A percentile compares a stretch with the other conserved stretches of the same genome.
Evolutionary conservation across 2,113 vertebrate genomes (phyloP).

Genomic region (Jacana jacana): DNA sequence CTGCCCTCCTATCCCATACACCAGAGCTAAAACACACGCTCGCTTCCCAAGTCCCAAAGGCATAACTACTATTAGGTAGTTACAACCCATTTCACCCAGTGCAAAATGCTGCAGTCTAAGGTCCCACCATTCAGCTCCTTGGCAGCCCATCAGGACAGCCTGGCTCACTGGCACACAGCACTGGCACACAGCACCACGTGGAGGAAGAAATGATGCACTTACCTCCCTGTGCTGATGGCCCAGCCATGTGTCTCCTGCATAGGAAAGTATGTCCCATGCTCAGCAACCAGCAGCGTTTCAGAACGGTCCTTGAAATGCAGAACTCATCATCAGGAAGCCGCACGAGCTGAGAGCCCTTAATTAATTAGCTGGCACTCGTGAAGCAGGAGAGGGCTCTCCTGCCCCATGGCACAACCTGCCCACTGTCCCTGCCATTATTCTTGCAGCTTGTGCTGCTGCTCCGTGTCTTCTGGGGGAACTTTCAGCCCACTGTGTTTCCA

Average conservation of each 20-base stretch:
- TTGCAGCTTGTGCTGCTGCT: not conserved
- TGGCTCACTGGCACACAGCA: not conserved
- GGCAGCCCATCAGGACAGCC: not conserved
- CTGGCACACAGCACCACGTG: fast-evolving
- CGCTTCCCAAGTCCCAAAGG: not conserved
- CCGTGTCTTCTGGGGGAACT: fast-evolving
- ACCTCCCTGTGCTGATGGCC: not conserved
- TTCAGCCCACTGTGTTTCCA: not conserved
- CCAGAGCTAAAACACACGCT: not conserved
- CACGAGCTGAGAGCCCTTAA: not conserved
- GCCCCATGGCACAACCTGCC: not conserved
- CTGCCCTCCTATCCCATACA: not conserved
- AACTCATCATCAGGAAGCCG: not conserved
- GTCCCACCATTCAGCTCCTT: not conserved
- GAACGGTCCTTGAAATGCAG: not conserved
- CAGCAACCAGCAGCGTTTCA: not conserved
- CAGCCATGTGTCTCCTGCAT: fast-evolving
- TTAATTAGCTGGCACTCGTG: not conserved
- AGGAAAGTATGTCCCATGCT: not conserved
- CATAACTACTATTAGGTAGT: not conserved
- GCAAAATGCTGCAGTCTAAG: not conserved
- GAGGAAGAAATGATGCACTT: not conserved
- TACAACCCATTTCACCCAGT: not conserved
- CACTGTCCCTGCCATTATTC: not conserved
- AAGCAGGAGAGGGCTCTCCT: not conserved